Base-by-base conservation (phyloP, 2,888 invertebrate species). In the Acrobasis repandana region DNA sequence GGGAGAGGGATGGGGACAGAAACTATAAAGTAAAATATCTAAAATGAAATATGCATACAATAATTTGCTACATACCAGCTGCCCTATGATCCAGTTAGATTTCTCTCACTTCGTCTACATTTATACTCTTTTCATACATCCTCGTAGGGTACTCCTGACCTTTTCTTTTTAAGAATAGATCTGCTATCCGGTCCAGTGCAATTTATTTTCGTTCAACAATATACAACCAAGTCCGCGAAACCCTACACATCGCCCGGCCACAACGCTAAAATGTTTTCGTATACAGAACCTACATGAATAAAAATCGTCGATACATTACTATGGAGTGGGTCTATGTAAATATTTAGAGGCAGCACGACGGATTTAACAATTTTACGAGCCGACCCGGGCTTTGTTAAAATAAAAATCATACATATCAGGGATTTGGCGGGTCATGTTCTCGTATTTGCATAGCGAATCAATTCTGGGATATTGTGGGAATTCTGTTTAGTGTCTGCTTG, bases 201-300 rank as follows among this genome's bases (percentile, higher is more conserved):
- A n/a, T n/a, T n/a, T n/a, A n/a, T n/a, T n/a, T n/a, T n/a, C n/a
- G n/a, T n/a, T n/a, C n/a, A n/a, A n/a, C n/a, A n/a, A n/a, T n/a
- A n/a, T n/a, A n/a, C n/a, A n/a, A n/a, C n/a, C n/a, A n/a, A n/a
- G n/a, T n/a, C n/a, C n/a, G n/a, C n/a, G n/a, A n/a, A n/a, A n/a
- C n/a, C n/a, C n/a, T n/a, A n/a, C n/a, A 43, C 3, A 43, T 43
- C 6, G 43, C 43, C 50, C 14, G 1, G 14, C 18, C 10, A 28
- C 2, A 28, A 8, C 15, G 15, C 28, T 59, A 51, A 65, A 68
- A 68, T 64, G 65, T 65, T 65, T 61, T 61, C 66, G 61, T 57
- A 60, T 62, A 64, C 61, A n/a, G n/a, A n/a, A n/a, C 65, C 62
- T 56, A 64, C 67, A 65, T 68, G 65, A 68, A 68, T 68, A 65